phyloP scores from a whole-genome alignment of 1,140 invertebrate genomes.

The Cepaea nemoralis region DNA sequence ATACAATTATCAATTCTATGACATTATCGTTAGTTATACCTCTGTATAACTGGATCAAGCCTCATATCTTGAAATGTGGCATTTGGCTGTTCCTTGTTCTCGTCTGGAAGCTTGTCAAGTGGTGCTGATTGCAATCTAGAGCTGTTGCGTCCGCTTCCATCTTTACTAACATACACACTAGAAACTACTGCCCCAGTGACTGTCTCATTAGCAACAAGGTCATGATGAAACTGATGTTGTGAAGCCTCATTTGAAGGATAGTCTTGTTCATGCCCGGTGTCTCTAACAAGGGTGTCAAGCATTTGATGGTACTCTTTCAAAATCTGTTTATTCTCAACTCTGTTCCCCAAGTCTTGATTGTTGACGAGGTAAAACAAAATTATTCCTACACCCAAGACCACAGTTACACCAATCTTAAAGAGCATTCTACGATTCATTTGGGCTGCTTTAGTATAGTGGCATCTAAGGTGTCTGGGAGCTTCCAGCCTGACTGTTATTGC shows the following conservation, averaged over 20 bases:
- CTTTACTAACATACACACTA: neutral
- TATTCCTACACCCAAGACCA: conserved; percentile 52
- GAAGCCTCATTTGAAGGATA: neutral
- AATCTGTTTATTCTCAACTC: neutral
- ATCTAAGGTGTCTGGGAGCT: neutral
- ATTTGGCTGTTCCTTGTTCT: neutral
- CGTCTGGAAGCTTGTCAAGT: neutral
- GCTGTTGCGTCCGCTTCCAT: neutral
- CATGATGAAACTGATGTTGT: neutral
- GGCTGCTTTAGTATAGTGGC: neutral
- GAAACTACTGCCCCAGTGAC: neutral
- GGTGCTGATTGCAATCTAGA: neutral
- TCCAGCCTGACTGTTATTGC: neutral
- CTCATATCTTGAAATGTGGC: neutral
- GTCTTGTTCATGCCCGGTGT: neutral
- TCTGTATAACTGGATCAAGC: neutral
- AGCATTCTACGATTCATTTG: conserved; percentile 51
- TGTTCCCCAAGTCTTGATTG: conserved; percentile 1
- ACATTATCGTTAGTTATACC: no score
- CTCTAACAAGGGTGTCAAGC: neutral
- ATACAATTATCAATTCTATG: neutral
- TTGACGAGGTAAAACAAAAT: conserved; percentile 53
- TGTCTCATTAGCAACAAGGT: neutral
- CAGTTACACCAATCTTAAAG: conserved; percentile 56
- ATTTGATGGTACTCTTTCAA: neutral